Percentiles rank a stretch among this genome's conserved stretches.
Conservation (phyloP, 2,113 vertebrate species). For the Callorhinus ursinus region DNA sequence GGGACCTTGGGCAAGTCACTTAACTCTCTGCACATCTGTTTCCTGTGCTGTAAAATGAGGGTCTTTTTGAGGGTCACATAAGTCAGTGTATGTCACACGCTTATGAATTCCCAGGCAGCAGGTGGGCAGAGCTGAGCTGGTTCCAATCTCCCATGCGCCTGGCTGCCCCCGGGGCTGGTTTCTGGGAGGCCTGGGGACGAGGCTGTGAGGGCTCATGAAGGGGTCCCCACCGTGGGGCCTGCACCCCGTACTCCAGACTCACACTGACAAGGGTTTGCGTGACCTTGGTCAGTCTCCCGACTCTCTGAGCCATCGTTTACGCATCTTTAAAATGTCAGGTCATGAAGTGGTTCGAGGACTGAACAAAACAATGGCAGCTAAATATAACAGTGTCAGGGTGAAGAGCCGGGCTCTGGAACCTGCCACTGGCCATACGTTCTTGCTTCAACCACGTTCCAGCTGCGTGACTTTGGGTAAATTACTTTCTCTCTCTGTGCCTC, state of each 20-base stretch:
- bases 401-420: background rate
- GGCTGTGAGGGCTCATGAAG: too few species aligned
- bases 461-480: background rate
- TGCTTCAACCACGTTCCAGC: background rate
- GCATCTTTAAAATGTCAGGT: background rate
- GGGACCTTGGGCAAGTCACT: background rate
- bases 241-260: background rate
- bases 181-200: background rate
- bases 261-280: background rate
- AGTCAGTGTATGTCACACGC: background rate
- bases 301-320: background rate
- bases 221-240: background rate
- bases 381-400: background rate
- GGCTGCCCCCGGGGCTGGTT: background rate
- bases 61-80: background rate
- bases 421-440: background rate
- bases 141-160: background rate
- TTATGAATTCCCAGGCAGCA: background rate
- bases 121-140: background rate
- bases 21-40: background rate
- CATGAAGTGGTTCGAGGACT: accelerated
- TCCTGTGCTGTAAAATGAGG: background rate
- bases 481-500: background rate
- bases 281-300: background rate
- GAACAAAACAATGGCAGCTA: background rate